A percentile compares a stretch with the other conserved stretches of the same genome.
These are phyloP conservation scores for Apaloderma vittatum DNA, from an alignment of 2,113 vertebrate genomes.

Conservation along the genomic window DNA sequence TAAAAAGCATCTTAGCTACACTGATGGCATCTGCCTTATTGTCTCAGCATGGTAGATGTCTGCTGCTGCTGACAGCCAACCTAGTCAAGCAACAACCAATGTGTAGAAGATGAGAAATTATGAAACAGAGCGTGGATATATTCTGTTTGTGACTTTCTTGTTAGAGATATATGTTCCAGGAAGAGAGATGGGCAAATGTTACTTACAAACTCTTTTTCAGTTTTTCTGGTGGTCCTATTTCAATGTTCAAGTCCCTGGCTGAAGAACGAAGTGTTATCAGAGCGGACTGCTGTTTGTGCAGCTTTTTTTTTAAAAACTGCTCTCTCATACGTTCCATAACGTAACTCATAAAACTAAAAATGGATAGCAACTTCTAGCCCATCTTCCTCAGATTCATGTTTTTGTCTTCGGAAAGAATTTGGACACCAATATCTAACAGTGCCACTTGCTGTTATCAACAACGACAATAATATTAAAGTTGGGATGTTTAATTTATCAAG, in stretches of 20 bases:
- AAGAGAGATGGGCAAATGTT: background rate
- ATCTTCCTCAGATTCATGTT: background rate
- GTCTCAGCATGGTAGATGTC: background rate
- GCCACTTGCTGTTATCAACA: background rate
- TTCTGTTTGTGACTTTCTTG: conserved; percentile 21
- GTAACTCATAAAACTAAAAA: background rate
- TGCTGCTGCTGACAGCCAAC: background rate
- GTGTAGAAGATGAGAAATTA: conserved; percentile 36
- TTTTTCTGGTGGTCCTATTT: background rate
- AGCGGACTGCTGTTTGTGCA: background rate
- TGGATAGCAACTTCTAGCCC: background rate
- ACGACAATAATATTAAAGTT: background rate
- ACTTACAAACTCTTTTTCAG: background rate
- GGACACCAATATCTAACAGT: background rate
- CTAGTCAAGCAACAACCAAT: conserved; percentile 17
- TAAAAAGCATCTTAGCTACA: background rate
- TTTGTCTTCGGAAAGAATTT: background rate
- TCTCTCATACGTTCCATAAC: background rate
- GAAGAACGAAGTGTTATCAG: background rate
- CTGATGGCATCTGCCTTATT: background rate
- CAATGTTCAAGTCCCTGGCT: background rate
- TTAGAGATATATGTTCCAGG: background rate
- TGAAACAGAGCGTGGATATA: background rate
- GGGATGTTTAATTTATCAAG: background rate
- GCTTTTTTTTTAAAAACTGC: background rate